Conservation (phyloP, 2,888 invertebrate species). For the Nomada flava region DNA sequence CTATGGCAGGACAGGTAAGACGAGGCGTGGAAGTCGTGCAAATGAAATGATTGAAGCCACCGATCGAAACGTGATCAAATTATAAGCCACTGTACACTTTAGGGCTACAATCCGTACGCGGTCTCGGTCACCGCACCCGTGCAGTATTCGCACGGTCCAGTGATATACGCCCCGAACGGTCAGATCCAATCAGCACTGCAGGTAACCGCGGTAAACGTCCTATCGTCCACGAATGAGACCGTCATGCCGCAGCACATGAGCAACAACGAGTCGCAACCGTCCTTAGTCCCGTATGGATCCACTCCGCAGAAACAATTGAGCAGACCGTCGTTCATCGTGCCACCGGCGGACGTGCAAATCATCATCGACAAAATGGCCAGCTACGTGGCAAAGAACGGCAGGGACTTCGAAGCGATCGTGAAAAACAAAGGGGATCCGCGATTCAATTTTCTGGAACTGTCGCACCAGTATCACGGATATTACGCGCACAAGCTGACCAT, state of each 20-base stretch:
- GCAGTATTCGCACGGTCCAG: slow-evolving; percentile 82
- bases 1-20: slow-evolving; percentile 75
- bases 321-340: slow-evolving; percentile 86
- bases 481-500: slow-evolving; percentile 89
- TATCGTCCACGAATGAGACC: slow-evolving; percentile 52
- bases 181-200: slow-evolving; percentile 72
- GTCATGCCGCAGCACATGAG: slow-evolving; percentile 30
- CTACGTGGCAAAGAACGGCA: slow-evolving; percentile 98
- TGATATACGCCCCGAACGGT: slow-evolving; percentile 79
- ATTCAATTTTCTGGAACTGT: slow-evolving; percentile 93
- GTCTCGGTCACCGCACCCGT: slow-evolving; percentile 71
- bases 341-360: slow-evolving; percentile 92
- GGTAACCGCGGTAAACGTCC: slow-evolving; percentile 35
- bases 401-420: slow-evolving; percentile 95
- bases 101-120: slow-evolving; percentile 75
- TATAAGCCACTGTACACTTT: slow-evolving; percentile 24
- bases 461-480: slow-evolving; percentile 92
- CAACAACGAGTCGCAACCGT: slow-evolving; percentile 59
- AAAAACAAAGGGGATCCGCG: slow-evolving; percentile 93
- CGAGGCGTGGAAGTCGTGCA: no score
- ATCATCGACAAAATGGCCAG: slow-evolving; percentile 98
- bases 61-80: neutral
- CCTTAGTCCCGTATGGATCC: slow-evolving; percentile 81
- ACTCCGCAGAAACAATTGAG: slow-evolving; percentile 81
- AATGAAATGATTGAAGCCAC: no score